A percentile compares a stretch with the other conserved stretches of the same genome.
These are phyloP conservation scores for Cariama cristata DNA, from an alignment of 2,113 vertebrate species.

Conservation along the genomic window DNA sequence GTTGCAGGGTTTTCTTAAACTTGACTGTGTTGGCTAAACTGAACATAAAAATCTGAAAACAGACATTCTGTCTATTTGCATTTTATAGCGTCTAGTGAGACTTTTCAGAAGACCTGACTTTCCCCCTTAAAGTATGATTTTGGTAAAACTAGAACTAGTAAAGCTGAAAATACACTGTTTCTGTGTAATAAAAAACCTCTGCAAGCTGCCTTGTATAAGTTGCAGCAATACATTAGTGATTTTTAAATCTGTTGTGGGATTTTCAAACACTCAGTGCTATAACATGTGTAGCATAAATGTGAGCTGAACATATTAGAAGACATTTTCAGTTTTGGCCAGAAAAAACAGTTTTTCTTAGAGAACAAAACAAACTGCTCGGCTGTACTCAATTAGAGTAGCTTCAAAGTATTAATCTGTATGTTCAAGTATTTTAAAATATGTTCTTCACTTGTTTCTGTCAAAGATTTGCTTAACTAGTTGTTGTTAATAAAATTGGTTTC, in stretches of 20 bases:
- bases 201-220: neutral
- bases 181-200: neutral
- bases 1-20: neutral
- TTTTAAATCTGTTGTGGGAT: neutral
- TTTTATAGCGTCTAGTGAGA: neutral
- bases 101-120: neutral
- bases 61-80: neutral
- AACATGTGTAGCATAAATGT: neutral
- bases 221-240: neutral
- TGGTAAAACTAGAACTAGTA: neutral
- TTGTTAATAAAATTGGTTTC: slow-evolving; percentile 23
- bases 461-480: neutral
- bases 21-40: neutral
- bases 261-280: neutral
- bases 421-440: neutral
- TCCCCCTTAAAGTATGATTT: neutral
- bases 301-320: neutral
- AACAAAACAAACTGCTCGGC: neutral
- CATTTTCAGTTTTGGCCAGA: neutral
- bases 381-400: neutral
- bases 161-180: neutral
- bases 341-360: neutral
- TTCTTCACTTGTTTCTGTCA: neutral
- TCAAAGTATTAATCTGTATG: neutral
- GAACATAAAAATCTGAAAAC: neutral